Conservation (phyloP, 2,888 invertebrate species). For the Drosophila robusta region DNA sequence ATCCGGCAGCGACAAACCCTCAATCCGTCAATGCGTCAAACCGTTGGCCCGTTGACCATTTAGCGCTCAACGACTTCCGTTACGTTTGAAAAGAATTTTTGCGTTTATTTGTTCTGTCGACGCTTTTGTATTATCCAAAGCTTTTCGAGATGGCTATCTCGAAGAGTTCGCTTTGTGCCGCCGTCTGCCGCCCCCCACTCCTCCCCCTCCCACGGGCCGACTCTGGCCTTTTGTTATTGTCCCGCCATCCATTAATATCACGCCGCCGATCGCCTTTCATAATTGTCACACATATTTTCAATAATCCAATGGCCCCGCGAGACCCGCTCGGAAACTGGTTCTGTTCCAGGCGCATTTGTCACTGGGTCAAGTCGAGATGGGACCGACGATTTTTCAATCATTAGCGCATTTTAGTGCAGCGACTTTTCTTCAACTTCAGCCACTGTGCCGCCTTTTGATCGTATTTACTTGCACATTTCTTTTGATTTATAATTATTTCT, state of each 20-base stretch:
- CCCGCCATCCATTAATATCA: constrained; percentile 63
- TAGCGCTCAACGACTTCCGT: constrained; percentile 76
- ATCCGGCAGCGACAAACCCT: constrained; percentile 57
- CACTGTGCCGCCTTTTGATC: constrained; percentile 14
- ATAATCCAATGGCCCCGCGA: constrained; percentile 31
- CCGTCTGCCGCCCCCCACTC: not conserved
- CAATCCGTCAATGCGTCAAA: constrained; percentile 12
- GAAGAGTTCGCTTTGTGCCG: constrained; percentile 21
- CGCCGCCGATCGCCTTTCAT: constrained; percentile 69
- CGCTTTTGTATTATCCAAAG: constrained; percentile 61
- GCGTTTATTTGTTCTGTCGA: constrained; percentile 55
- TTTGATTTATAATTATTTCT: constrained; percentile 48
- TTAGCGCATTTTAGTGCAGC: constrained; percentile 63
- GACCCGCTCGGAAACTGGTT: constrained; percentile 53
- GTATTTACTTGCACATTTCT: constrained; percentile 43
- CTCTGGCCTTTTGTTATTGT: constrained; percentile 51
- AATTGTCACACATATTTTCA: constrained; percentile 74
- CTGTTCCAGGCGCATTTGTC: constrained; percentile 18
- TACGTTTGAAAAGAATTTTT: constrained; percentile 73
- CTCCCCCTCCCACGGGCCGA: not conserved
- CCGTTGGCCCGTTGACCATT: constrained; percentile 70
- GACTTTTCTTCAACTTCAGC: constrained; percentile 15
- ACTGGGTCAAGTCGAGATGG: constrained; percentile 55
- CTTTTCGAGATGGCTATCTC: constrained; percentile 62
- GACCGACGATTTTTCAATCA: constrained; percentile 37